A percentile compares a stretch with the other conserved stretches of the same genome.
These are phyloP conservation scores for Paramuricea clavata DNA, from an alignment of 92 coral and sea anemone species.

Conservation along the genomic window DNA sequence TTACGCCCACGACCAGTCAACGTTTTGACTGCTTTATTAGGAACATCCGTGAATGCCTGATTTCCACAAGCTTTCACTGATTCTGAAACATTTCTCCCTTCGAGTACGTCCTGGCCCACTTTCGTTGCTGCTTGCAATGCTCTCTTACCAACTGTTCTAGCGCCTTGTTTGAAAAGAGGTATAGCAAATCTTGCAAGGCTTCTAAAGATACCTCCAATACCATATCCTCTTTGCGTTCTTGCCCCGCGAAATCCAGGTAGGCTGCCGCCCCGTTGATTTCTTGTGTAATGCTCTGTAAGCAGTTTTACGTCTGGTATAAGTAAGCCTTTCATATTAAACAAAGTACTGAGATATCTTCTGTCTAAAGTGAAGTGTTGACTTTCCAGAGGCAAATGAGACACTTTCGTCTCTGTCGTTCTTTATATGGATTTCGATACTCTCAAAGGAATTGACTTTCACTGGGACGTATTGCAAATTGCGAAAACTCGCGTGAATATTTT, in stretches of 20 bases:
- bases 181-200: constrained; percentile 19
- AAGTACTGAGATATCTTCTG: too few species aligned
- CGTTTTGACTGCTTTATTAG: not conserved
- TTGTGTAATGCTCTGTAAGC: not conserved
- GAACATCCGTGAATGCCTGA: not conserved
- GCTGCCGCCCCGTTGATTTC: constrained; percentile 4
- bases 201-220: constrained; percentile 17
- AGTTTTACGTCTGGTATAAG: not conserved
- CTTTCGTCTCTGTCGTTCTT: too few species aligned
- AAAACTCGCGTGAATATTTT: too few species aligned
- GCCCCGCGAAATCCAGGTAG: constrained; percentile 31
- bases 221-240: constrained; percentile 26
- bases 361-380: too few species aligned
- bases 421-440: too few species aligned
- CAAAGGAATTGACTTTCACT: too few species aligned
- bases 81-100: not conserved
- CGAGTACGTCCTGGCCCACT: constrained; percentile 22
- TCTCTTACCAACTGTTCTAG: constrained; percentile 5
- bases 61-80: constrained; percentile 13
- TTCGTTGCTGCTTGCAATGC: constrained; percentile 26
- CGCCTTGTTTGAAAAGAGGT: constrained; percentile 19
- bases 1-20: constrained; percentile 8
- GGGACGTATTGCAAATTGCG: too few species aligned
- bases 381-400: too few species aligned
- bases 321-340: too few species aligned